These are phyloP conservation scores for Masticophis lateralis DNA, from an alignment of 2,797 vertebrate genomes.

Conservation along the genomic window DNA sequence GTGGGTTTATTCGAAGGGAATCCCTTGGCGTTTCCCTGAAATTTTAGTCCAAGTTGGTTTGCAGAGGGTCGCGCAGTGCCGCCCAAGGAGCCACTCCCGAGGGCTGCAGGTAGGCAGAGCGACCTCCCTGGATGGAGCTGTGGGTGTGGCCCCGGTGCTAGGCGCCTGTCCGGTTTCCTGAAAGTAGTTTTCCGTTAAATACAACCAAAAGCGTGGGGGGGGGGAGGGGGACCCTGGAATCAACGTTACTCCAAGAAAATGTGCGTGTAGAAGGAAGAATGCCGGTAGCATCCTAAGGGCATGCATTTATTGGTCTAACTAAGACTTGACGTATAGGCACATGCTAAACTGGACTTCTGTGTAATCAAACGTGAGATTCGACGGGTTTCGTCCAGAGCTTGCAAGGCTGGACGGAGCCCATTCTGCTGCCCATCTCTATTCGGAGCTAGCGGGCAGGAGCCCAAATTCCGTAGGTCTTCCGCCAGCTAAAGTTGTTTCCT, in stretches of 20 bases:
- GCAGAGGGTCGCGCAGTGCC: neutral
- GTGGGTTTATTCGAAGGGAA: neutral
- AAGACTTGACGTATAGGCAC: neutral
- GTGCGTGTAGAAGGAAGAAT: neutral
- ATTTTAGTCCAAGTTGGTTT: neutral
- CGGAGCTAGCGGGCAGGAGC: neutral
- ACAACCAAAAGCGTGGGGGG: no score
- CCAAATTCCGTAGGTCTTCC: neutral
- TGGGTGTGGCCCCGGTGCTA: neutral
- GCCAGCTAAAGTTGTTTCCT: neutral
- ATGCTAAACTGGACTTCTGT: neutral
- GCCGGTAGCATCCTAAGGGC: neutral
- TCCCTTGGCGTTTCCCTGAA: neutral
- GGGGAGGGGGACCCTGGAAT: neutral
- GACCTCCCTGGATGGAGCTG: neutral
- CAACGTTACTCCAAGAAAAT: neutral
- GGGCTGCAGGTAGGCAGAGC: neutral
- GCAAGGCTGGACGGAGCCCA: neutral
- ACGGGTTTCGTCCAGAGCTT: neutral
- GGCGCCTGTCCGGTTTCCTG: no score
- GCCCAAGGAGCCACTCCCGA: neutral
- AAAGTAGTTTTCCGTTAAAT: neutral
- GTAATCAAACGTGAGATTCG: neutral
- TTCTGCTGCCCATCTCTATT: neutral
- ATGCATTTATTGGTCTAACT: neutral